Base-by-base conservation (phyloP, 2,113 vertebrate genomes). In the Sorex araneus region DNA sequence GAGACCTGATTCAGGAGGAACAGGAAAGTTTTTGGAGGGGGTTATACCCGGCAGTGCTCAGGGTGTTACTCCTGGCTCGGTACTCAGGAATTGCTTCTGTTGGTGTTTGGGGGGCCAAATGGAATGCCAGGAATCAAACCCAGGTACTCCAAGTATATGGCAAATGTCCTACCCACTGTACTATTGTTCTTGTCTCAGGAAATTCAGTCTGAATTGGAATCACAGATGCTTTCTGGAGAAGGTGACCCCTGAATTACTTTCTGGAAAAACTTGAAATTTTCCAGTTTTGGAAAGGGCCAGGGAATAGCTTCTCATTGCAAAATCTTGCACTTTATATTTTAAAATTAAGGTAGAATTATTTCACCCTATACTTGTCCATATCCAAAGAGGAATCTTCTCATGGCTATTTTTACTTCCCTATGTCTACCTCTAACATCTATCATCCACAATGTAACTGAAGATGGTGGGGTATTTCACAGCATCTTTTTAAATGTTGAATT, bases 191-290 rank as follows among this genome's bases (percentile, higher is more conserved):
- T 2, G 47, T 50, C 47, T 50, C 4, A 60, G 57, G 21, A 60
- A 60, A 60, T 60, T 3, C 2, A 12, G 0, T 70, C n/a, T 76
- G 77, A 15, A 34, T 30, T 30, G 16, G 8, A 15, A 3, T 67
- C 64, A 30, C 7, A 73, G 40, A 54, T 23, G 50, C 45, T 69
- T 74, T 85, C n/a, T 66, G 74, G 23, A 85, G 32, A 57, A 79
- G 40, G 8, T 45, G 32, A 84, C 18, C 23, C 13, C 25, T 75
- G 40, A 36, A 13, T 66, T 60, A 43, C 9, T 94, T 91, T 93
- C 73, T 77, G 77, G 45, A 28, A 89, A 63, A 67, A 77, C 63
- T 30, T 67, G 84, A 28, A 85, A 73, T 67, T 40, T 89, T 6
- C 54, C 40, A 54, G 15, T 64, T 82, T 60, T 36, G 45, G 43